These are phyloP conservation scores for Hyposmocoma kahamanoa DNA, from an alignment of 1,140 invertebrate genomes.

Conservation along the genomic window DNA sequence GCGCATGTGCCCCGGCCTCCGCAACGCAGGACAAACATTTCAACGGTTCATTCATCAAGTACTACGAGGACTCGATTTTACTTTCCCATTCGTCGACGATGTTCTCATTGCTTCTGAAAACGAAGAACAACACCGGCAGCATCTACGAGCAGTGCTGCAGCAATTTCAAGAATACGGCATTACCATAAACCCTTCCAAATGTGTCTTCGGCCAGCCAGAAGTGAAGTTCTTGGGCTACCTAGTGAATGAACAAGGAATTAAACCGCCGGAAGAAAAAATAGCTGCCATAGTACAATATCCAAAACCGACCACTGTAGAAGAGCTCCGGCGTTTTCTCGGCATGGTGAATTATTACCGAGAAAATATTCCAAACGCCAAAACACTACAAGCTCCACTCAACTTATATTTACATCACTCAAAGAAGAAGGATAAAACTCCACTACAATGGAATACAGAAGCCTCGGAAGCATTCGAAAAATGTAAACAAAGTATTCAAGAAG, in stretches of 20 bases:
- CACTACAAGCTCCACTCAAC: conserved; percentile 6
- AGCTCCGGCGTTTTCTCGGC: conserved; percentile 14
- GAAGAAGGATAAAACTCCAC: conserved; percentile 9
- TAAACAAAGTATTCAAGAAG: conserved; percentile 26
- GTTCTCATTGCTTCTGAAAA: conserved; percentile 38
- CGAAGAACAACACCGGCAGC: conserved; percentile 29
- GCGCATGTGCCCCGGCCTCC: conserved; percentile 40
- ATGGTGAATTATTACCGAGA: conserved; percentile 16
- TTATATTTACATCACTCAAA: conserved; percentile 6
- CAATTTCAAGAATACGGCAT: conserved; percentile 27
- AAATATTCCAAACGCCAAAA: conserved; percentile 9
- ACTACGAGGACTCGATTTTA: conserved; percentile 30
- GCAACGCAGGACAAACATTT: conserved; percentile 56
- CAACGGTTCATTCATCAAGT: conserved; percentile 68
- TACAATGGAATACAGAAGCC: conserved; percentile 9
- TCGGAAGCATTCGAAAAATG: conserved; percentile 13
- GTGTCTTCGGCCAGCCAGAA: conserved; percentile 13
- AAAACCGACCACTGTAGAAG: conserved; percentile 3
- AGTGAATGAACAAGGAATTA: conserved; percentile 33
- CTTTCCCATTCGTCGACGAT: conserved; percentile 43
- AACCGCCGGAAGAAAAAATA: conserved; percentile 24
- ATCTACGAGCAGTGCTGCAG: conserved; percentile 24
- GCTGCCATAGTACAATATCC: conserved; percentile 11
- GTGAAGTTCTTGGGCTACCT: conserved; percentile 34
- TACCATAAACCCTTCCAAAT: conserved; percentile 35